Percentiles rank a stretch among this genome's conserved stretches.
Evolutionary conservation across 2,888 invertebrate species (phyloP).

Genomic region (Drosophila yooni): DNA sequence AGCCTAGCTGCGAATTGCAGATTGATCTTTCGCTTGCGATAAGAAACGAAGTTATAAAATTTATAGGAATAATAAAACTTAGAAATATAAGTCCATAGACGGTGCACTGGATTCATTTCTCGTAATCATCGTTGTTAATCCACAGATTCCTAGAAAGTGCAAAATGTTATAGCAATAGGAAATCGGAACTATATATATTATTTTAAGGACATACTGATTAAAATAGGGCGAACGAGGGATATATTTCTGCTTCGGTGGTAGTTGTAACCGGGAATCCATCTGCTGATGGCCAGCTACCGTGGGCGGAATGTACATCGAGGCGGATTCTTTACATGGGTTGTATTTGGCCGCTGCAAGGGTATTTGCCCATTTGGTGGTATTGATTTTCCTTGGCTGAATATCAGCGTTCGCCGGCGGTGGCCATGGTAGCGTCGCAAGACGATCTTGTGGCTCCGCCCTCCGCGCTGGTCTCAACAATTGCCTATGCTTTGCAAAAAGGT

Average conservation of each 20-base stretch:
- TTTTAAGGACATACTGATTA: conserved; percentile 42
- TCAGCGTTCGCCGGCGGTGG: neutral
- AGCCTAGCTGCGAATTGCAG: neutral
- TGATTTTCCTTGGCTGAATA: neutral
- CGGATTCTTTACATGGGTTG: conserved; percentile 42
- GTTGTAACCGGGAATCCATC: neutral
- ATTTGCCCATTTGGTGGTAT: conserved; percentile 42
- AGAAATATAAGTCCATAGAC: neutral
- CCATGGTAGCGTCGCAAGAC: neutral
- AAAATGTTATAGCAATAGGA: neutral
- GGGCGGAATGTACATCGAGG: conserved; percentile 39
- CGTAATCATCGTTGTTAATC: conserved; percentile 15
- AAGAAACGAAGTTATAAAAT: neutral
- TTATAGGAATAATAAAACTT: neutral
- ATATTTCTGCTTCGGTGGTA: conserved; percentile 29
- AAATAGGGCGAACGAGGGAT: conserved; percentile 41
- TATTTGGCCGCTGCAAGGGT: conserved; percentile 59
- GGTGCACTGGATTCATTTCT: neutral
- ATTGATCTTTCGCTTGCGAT: conserved; percentile 9
- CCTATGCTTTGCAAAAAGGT: conserved; percentile 34
- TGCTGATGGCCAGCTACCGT: neutral
- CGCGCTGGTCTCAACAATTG: neutral
- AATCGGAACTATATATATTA: neutral
- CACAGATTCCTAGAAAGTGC: conserved; percentile 46
- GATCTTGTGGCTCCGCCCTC: neutral